A percentile compares a stretch with the other conserved stretches of the same genome.
These are phyloP conservation scores for Tiphia femorata DNA, from an alignment of 2,888 invertebrate genomes.

Conservation along the genomic window DNA sequence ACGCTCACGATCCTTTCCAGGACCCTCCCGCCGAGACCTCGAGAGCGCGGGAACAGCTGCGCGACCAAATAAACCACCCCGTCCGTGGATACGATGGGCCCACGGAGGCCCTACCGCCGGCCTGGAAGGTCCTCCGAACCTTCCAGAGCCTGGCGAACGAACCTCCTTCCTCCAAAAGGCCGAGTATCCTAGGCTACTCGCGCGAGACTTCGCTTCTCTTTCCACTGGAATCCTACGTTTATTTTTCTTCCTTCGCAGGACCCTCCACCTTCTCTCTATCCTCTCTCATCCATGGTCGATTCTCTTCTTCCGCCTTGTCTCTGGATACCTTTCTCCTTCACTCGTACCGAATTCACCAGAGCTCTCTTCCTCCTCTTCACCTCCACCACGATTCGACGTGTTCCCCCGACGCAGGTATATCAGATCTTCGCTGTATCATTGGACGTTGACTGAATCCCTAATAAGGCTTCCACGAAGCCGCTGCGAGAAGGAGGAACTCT, in stretches of 20 bases:
- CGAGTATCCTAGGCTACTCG: too few relatives aligned
- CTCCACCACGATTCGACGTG: too few relatives aligned
- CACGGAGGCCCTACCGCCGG: neutral
- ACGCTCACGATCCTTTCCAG: slow-evolving; percentile 38
- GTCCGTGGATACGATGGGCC: slow-evolving; percentile 36
- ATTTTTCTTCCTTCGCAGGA: slow-evolving; percentile 28
- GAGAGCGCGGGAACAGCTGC: slow-evolving; percentile 54
- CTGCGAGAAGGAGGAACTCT: too few relatives aligned
- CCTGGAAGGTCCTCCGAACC: slow-evolving; percentile 2
- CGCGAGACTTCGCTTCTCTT: too few relatives aligned
- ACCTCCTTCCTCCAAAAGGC: slow-evolving; percentile 30
- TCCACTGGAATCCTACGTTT: slow-evolving; percentile 31
- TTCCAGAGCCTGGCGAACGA: slow-evolving; percentile 13
- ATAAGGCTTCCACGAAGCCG: too few relatives aligned
- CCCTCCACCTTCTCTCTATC: neutral
- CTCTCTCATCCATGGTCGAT: slow-evolving; percentile 14
- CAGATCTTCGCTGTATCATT: too few relatives aligned
- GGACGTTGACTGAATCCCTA: too few relatives aligned
- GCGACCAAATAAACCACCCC: slow-evolving; percentile 55
- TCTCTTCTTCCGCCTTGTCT: slow-evolving; percentile 6
- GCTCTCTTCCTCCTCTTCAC: too few relatives aligned
- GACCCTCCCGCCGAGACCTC: slow-evolving; percentile 41
- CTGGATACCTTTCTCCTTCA: too few relatives aligned
- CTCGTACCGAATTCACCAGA: too few relatives aligned
- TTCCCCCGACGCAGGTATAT: too few relatives aligned